Conservation (phyloP, 2,797 vertebrate genomes). For the Ammospiza maritima region DNA sequence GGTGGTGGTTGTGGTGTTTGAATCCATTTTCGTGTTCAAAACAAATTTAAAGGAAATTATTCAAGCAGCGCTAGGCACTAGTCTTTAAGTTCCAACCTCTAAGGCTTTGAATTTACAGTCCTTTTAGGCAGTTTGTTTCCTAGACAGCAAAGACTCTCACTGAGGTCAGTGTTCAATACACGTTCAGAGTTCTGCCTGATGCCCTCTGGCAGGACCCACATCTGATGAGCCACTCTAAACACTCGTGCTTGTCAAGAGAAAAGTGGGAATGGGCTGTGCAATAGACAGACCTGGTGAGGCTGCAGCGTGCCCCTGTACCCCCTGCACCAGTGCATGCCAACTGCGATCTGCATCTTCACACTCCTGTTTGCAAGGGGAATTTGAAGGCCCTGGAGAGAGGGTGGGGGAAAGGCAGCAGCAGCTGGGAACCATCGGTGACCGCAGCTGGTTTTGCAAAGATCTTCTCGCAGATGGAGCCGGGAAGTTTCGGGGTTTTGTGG, state of each 20-base stretch:
- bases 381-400: neutral
- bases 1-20: neutral
- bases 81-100: neutral
- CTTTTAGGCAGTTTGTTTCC: conserved; percentile 22
- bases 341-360: neutral
- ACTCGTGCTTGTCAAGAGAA: neutral
- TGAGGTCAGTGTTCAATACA: neutral
- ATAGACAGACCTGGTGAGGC: neutral
- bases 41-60: conserved; percentile 7
- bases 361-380: conserved; percentile 2
- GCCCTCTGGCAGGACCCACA: neutral
- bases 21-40: conserved; percentile 6
- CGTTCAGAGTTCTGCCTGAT: neutral
- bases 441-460: conserved; percentile 29
- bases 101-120: neutral
- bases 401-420: neutral
- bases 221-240: neutral
- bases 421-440: neutral
- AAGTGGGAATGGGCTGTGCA: neutral
- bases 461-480: neutral
- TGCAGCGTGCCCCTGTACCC: rapidly evolving
- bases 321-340: neutral
- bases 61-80: neutral
- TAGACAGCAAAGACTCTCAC: neutral
- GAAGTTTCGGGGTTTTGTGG: neutral